Base-by-base conservation (phyloP, 2,888 invertebrate genomes). In the Dicycla oo region DNA sequence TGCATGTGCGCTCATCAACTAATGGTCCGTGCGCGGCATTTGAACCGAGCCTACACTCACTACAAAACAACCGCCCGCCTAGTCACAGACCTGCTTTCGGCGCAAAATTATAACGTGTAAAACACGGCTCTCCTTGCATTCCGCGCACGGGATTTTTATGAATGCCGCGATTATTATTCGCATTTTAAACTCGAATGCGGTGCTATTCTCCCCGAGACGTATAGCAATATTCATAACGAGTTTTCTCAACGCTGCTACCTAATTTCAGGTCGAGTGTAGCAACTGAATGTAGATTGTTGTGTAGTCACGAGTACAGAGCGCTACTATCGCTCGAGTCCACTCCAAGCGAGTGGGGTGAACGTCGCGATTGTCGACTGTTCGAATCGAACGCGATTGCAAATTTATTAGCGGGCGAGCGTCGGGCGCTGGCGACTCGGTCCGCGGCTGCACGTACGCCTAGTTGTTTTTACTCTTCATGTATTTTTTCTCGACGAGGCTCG, bases 1-100 rank as follows among this genome's bases (percentile, higher is more conserved):
- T 89, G 91, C 94, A 94, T 94, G 93, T 92, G 94, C 94, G 93
- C 93, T 96, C 96, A 96, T 96, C 96, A 96, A 95, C 96, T 96
- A 96, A 96, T 96, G 96, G 96, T 94, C 96, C 96, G 94, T 96
- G 93, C 95, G 94, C 95, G 94, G 94, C 95, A 95, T 95, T 95
- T 95, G 96, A 96, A 95, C 95, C 93, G 94, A 94, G 94, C 93
- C 95, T 94, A 94, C 94, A 93, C 94, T 93, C 94, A 86, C 90
- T 90, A 94, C 92, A 94, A 94, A 94, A 94, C 94, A 94, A 91
- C 90, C 94, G 87, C 89, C 80, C 92, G 91, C 91, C 90, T 90
- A 91, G 90, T 91, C 91, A 90, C 90, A 91, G 91, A 91, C 91
- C 93, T 90, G 95, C 95, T 95, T 94, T 95, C 93, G 94, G 95